Base-by-base conservation (phyloP, 2,797 vertebrate genomes). In the Crenichthys baileyi region DNA sequence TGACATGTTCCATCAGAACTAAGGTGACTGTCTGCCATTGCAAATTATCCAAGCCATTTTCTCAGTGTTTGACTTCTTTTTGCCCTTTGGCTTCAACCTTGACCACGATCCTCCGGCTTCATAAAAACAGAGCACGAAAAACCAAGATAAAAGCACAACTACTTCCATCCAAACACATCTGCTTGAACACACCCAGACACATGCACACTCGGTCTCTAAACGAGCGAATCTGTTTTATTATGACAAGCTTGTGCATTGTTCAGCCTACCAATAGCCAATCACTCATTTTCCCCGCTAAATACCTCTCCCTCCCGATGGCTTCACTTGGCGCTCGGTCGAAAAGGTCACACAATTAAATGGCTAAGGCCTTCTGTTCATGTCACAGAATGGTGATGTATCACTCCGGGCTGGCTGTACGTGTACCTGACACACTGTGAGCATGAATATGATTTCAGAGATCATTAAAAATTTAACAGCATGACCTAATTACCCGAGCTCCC, bases 401-500 rank as follows among this genome's bases (percentile, higher is more conserved):
- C 94, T 93, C 92, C 92, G 80, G 95, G 94, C 92, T 89, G 92
- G 88, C 91, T 93, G 91, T 90, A 90, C 92, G 94, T 94, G 92
- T 94, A 94, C 95, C 95, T 95, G 94, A 95, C 94, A 95, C 94
- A 93, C 94, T 91, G 92, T 90, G 91, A 95, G 95, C 95, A 95
- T 94, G 95, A 96, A 96, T 94, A 94, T 96, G 95, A 96, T 95
- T 96, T 96, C 95, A 95, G 94, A 95, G 94, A 93, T 95, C 95
- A 96, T 96, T 95, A 96, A 96, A 96, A 96, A 96, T 95, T 95
- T 95, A 96, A 95, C 94, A 95, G 95, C 91, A 89, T 96, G 95
- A 96, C 96, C 95, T 96, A 96, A 96, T 96, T 96, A 96, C 93
- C 92, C 91, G 48, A 89, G 90, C 91, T 94, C 92, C 92, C 94